These are phyloP conservation scores for Hirundichthys speculiger DNA, from an alignment of 2,113 vertebrate genomes.

Conservation along the genomic window DNA sequence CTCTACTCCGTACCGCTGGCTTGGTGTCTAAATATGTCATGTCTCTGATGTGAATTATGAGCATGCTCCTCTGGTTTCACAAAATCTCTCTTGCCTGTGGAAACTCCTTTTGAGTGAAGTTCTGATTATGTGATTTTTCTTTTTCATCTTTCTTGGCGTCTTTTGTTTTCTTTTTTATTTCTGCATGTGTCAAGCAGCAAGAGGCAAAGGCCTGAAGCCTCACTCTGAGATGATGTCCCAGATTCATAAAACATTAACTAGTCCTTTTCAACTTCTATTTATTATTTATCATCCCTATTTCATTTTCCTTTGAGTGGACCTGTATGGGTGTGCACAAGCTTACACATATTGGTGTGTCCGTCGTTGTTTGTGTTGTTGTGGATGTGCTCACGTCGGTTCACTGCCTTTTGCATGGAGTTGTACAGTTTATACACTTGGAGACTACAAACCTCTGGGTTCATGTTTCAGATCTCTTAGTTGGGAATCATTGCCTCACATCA, in stretches of 20 bases:
- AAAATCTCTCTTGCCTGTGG: constrained; percentile 49
- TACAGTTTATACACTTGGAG: constrained; percentile 39
- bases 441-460: constrained; percentile 34
- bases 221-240: constrained; percentile 78
- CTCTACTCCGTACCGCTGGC: constrained; percentile 43
- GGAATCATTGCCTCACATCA: constrained; percentile 57
- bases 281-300: constrained; percentile 80
- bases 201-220: constrained; percentile 73
- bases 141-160: constrained; percentile 42
- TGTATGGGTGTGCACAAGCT: constrained; percentile 53
- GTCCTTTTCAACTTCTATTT: constrained; percentile 79
- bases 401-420: constrained; percentile 47
- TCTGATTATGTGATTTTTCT: constrained; percentile 50
- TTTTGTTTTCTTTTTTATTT: constrained; percentile 60
- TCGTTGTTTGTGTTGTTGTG: constrained; percentile 37
- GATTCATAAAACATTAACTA: constrained; percentile 83
- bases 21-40: constrained; percentile 29
- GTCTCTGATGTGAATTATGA: constrained; percentile 46
- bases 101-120: constrained; percentile 57
- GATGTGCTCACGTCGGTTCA: constrained; percentile 35
- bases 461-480: constrained; percentile 45
- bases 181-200: constrained; percentile 70
- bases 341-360: constrained; percentile 44
- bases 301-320: constrained; percentile 75
- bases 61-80: constrained; percentile 56